Base-by-base conservation (phyloP, 2,888 invertebrate species). In the Cephus runcator region DNA sequence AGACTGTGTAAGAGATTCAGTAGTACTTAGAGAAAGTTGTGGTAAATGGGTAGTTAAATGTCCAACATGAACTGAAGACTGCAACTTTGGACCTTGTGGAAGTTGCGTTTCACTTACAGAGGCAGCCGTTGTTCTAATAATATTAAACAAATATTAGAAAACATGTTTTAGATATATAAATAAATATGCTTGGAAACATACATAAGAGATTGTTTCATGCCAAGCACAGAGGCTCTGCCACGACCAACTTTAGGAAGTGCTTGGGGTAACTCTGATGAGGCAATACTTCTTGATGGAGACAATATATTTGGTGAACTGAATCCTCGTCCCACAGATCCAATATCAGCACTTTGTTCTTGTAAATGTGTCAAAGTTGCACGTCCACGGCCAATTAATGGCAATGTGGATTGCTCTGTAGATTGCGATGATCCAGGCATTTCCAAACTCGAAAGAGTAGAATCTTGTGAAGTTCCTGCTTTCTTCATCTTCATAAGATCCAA, bases 41-140 rank as follows among this genome's bases (percentile, higher is more conserved):
- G 88, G 81, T 30, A 90, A 78, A 73, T 79, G 80, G 33, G 85
- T 86, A 30, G 85, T 35, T 4, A 89, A 84, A 56, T 86, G 87
- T 15, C 68, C 75, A 69, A 77, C 75, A 36, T 85, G 85, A n/a
- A 73, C 79, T 23, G 84, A 81, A 33, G 73, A 74, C 23, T 76
- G 36, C 1, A 56, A 56, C 23, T 56, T 56, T 56, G 2, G 23
- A 56, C 23, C 23, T 23, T 9, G 56, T 23, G 23, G 23, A 56
- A 56, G 56, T 9, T 56, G 56, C 2, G 9, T 56, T 23, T 56
- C 56, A 56, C 56, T 56, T 56, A 23, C 56, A 56, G 56, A 56
- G 6, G 23, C 9, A 23, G 56, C 2, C 1, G 56, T 23, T 1
- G 56, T 56, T 9, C 56, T 56, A 56, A 23, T 9, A 56, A 23